A percentile compares a stretch with the other conserved stretches of the same genome.
Conservation (phyloP, 2,888 invertebrate species). For the Tinea pellionella region DNA sequence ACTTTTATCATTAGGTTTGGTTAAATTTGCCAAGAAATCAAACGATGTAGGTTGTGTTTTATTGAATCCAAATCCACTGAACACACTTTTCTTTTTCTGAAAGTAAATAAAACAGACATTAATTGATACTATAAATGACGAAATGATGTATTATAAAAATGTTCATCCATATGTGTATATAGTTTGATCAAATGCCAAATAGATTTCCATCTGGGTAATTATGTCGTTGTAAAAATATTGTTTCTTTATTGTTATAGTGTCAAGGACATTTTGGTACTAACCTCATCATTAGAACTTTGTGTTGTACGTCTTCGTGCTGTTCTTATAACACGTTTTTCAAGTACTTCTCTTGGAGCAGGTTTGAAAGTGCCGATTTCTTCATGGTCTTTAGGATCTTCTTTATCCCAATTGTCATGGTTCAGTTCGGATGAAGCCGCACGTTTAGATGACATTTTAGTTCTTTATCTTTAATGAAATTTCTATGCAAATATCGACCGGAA, state of each 20-base stretch:
- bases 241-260: background rate
- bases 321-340: slow-evolving; percentile 82
- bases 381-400: slow-evolving; percentile 73
- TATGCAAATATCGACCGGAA: background rate
- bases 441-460: slow-evolving; percentile 76
- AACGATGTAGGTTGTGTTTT: slow-evolving; percentile 67
- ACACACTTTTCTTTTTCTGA: slow-evolving; percentile 69
- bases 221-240: too few relatives aligned
- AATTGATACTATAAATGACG: background rate
- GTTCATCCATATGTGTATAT: background rate
- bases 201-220: background rate
- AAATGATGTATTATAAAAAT: background rate
- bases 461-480: background rate
- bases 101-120: slow-evolving; percentile 21
- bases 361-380: slow-evolving; percentile 82
- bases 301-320: slow-evolving; percentile 76
- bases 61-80: slow-evolving; percentile 76
- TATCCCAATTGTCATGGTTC: slow-evolving; percentile 88
- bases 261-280: slow-evolving; percentile 18
- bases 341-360: slow-evolving; percentile 72
- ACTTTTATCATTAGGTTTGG: slow-evolving; percentile 35
- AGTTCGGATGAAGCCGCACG: slow-evolving; percentile 79
- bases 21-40: slow-evolving; percentile 70
- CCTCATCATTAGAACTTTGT: slow-evolving; percentile 29
- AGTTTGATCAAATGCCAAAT: background rate